Evolutionary conservation across 2,888 invertebrate genomes (phyloP).

Genomic region (Neocrepidodera transversa): DNA sequence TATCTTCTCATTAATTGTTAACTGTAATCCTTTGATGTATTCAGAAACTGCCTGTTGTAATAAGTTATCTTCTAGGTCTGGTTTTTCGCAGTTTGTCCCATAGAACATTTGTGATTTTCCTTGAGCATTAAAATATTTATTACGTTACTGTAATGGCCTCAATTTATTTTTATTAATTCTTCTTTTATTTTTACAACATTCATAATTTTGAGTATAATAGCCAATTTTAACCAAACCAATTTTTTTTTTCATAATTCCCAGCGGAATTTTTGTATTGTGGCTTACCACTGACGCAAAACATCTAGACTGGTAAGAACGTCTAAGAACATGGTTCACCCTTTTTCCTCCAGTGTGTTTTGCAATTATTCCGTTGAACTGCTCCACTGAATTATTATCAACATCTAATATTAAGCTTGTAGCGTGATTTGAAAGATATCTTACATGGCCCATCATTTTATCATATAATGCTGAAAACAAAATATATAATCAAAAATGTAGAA

Average conservation of each 20-base stretch:
- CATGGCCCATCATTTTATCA: slow-evolving; percentile 16
- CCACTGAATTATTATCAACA: slow-evolving; percentile 10
- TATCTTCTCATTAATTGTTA: neutral
- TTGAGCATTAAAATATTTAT: slow-evolving; percentile 3
- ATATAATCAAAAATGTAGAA: slow-evolving; percentile 4
- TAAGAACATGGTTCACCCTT: slow-evolving; percentile 7
- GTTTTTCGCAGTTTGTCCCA: too few species aligned
- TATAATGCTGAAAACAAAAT: slow-evolving; percentile 7
- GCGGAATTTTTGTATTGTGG: too few species aligned
- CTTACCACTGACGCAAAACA: too few species aligned
- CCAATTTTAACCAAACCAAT: too few species aligned
- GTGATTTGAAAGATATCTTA: slow-evolving; percentile 3
- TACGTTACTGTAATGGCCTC: too few species aligned
- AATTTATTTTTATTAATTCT: too few species aligned
- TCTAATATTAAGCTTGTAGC: slow-evolving; percentile 1
- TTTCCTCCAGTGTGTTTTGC: slow-evolving; percentile 13
- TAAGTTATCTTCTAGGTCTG: neutral
- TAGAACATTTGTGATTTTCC: neutral
- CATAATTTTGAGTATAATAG: slow-evolving; percentile 6
- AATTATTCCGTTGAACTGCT: slow-evolving; percentile 13
- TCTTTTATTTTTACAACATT: slow-evolving; percentile 3
- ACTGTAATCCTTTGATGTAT: slow-evolving; percentile 1
- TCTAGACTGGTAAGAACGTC: slow-evolving; percentile 10
- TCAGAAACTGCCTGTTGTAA: neutral
- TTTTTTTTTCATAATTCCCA: too few species aligned